These are phyloP conservation scores for Ophraella communa DNA, from an alignment of 2,888 invertebrate species.

Conservation along the genomic window DNA sequence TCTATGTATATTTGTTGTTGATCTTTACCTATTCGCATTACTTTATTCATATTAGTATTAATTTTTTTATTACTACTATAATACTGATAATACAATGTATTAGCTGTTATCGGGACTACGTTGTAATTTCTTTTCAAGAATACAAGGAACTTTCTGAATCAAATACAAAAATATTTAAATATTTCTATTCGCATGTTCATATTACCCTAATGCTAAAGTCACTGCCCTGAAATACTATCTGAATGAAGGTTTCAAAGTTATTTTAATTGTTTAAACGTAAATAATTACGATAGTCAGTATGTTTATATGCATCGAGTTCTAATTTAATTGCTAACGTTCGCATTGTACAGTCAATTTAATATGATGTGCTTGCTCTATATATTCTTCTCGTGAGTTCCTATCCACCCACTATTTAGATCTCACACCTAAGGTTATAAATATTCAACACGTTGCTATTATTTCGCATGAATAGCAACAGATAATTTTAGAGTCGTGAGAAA, in stretches of 20 bases:
- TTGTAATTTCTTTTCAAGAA: too few relatives aligned
- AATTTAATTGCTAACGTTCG: neutral
- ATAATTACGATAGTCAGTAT: neutral
- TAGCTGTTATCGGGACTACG: too few relatives aligned
- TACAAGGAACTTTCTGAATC: too few relatives aligned
- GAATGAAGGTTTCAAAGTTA: neutral
- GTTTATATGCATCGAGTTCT: neutral
- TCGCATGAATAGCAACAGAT: slow-evolving; percentile 25
- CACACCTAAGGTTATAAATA: slow-evolving; percentile 27
- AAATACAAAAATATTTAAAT: too few relatives aligned
- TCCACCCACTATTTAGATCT: slow-evolving; percentile 28
- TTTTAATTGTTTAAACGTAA: neutral
- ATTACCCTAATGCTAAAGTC: too few relatives aligned
- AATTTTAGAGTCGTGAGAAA: slow-evolving; percentile 17
- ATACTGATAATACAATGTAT: too few relatives aligned
- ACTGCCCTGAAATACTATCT: too few relatives aligned
- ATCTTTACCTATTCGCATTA: too few relatives aligned
- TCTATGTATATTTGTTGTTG: too few relatives aligned
- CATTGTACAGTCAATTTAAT: neutral
- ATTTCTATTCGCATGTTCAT: too few relatives aligned
- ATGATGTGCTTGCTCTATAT: neutral
- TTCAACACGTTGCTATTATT: slow-evolving; percentile 19
- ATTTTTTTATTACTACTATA: too few relatives aligned
- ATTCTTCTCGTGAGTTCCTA: neutral
- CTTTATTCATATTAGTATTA: too few relatives aligned